These are phyloP conservation scores for Chrysopa pallens DNA, from an alignment of 1,140 invertebrate genomes.

Conservation along the genomic window DNA sequence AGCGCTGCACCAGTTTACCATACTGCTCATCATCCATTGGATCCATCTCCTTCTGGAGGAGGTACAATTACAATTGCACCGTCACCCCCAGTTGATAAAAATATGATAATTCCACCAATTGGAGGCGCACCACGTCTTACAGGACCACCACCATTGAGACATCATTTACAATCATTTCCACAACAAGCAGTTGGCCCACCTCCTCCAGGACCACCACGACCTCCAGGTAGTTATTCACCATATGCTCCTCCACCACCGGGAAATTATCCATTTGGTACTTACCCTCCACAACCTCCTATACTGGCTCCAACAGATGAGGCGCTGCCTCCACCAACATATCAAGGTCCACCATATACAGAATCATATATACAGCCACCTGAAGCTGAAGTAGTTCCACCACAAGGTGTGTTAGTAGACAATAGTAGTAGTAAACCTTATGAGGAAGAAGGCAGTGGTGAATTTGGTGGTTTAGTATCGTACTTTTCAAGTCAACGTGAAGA, in stretches of 20 bases:
- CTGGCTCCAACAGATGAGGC: conserved; percentile 6
- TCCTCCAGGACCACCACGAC: conserved; percentile 15
- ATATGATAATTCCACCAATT: conserved; percentile 9
- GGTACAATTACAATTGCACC: conserved; percentile 24
- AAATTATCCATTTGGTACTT: conserved; percentile 28
- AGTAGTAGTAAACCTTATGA: conserved; percentile 21
- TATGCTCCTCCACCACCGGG: conserved; percentile 27
- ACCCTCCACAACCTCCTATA: conserved; percentile 22
- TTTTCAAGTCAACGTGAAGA: conserved; percentile 70
- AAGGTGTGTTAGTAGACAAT: conserved; percentile 7
- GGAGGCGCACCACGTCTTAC: conserved; percentile 5
- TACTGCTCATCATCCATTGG: conserved; percentile 29
- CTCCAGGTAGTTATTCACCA: conserved; percentile 24
- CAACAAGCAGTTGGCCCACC: conserved; percentile 17
- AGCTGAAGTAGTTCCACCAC: conserved; percentile 8
- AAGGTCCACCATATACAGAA: conserved; percentile 13
- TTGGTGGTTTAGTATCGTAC: conserved; percentile 72
- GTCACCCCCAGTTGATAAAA: conserved; percentile 21
- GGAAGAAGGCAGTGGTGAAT: conserved; percentile 46
- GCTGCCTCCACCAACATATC: conserved; percentile 8
- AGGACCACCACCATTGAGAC: neutral
- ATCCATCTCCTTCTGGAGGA: conserved; percentile 32
- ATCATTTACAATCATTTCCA: conserved; percentile 1
- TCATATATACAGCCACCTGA: conserved; percentile 7
- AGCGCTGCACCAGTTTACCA: conserved; percentile 24